Evolutionary conservation across 1,140 invertebrate genomes (phyloP).

Genomic region (Papilio glaucus): DNA sequence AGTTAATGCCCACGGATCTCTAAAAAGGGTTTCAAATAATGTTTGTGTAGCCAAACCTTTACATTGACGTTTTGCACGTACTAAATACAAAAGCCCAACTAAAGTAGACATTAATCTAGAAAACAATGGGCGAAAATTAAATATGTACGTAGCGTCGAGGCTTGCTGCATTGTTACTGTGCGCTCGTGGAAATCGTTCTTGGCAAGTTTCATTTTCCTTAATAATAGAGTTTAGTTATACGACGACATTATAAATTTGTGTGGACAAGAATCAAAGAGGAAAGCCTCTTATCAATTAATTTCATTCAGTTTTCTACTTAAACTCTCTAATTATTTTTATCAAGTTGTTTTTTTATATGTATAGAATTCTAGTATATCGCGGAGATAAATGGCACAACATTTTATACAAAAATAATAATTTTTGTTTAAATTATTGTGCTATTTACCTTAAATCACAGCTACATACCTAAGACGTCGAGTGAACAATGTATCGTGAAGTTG

Average conservation of each 20-base stretch:
- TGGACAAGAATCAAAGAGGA: conserved; percentile 7
- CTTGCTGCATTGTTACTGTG: conserved; percentile 5
- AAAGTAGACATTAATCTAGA: conserved; percentile 9
- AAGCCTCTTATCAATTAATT: background rate
- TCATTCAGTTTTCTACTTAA: background rate
- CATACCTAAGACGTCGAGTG: too few relatives aligned
- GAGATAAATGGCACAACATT: too few relatives aligned
- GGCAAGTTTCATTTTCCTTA: conserved; percentile 1
- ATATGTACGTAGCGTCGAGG: background rate
- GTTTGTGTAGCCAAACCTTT: background rate
- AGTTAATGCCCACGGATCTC: background rate
- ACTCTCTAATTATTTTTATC: too few relatives aligned
- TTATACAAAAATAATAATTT: too few relatives aligned
- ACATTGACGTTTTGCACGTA: background rate
- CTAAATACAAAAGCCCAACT: conserved; percentile 15
- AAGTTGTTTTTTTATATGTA: too few relatives aligned
- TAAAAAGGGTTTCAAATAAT: background rate
- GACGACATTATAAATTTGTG: background rate
- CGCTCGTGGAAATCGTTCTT: conserved; percentile 17
- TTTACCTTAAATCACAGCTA: too few relatives aligned
- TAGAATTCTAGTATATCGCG: too few relatives aligned
- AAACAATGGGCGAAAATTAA: conserved; percentile 10
- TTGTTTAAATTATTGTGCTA: too few relatives aligned
- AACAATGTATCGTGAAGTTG: background rate
- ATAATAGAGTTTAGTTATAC: conserved; percentile 16